Percentiles rank a stretch among this genome's conserved stretches.
These are phyloP conservation scores for Megaptera novaeangliae DNA, from an alignment of 2,113 vertebrate species.

Conservation along the genomic window DNA sequence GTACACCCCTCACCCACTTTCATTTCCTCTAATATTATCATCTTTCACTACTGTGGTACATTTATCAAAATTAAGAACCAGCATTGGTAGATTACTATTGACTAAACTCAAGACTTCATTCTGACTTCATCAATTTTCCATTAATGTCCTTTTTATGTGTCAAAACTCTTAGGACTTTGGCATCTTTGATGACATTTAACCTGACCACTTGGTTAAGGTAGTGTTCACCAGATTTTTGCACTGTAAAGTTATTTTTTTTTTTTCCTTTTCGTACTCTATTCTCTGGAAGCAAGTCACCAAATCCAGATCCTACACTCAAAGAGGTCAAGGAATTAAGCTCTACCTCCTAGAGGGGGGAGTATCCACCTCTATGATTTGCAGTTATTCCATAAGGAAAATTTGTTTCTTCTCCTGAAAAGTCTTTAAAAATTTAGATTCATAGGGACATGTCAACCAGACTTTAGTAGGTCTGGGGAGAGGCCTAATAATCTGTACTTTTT, in stretches of 20 bases:
- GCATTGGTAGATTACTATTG: not conserved
- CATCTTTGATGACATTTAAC: too few species aligned
- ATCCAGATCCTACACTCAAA: not conserved
- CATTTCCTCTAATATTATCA: too few species aligned
- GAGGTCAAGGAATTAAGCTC: not conserved
- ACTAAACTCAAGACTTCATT: not conserved
- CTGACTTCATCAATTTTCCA: not conserved
- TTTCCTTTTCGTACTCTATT: not conserved
- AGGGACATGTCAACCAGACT: not conserved
- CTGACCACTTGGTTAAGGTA: too few species aligned
- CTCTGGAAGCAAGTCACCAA: not conserved
- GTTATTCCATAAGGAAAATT: not conserved
- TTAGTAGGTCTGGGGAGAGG: too few species aligned
- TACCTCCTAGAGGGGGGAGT: not conserved
- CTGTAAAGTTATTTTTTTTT: not conserved
- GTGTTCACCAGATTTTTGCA: too few species aligned
- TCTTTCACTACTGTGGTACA: too few species aligned
- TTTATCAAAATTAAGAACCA: not conserved
- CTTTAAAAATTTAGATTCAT: not conserved
- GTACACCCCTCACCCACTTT: too few species aligned
- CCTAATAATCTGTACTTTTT: not conserved
- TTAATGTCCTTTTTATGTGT: not conserved
- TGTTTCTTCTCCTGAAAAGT: not conserved
- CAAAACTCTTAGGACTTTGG: not conserved
- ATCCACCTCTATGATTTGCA: not conserved